Conservation (phyloP, 2,113 vertebrate genomes). For the Natator depressus region DNA sequence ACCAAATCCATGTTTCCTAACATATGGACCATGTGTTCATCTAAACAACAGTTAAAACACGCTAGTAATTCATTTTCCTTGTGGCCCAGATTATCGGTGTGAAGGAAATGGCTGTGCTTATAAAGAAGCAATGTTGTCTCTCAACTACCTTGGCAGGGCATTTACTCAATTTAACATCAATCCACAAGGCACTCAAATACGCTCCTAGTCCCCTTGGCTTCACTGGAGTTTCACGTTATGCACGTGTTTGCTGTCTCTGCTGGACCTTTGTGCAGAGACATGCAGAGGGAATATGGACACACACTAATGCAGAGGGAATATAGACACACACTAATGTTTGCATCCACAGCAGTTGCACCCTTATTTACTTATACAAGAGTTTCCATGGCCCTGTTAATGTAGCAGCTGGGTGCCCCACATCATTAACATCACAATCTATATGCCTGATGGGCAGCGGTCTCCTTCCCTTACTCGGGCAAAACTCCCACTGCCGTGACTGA, state of each 20-base stretch:
- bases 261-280: background rate
- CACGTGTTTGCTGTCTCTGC: background rate
- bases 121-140: background rate
- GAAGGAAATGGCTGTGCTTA: background rate
- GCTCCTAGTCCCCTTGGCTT: background rate
- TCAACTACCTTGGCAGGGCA: background rate
- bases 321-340: background rate
- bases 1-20: background rate
- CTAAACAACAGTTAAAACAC: background rate
- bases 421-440: background rate
- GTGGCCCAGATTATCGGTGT: accelerated
- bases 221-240: background rate
- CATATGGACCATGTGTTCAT: background rate
- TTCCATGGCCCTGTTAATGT: background rate
- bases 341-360: background rate
- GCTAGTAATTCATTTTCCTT: background rate
- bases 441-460: background rate
- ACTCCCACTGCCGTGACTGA: background rate
- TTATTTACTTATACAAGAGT: background rate
- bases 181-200: background rate
- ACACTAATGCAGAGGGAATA: background rate
- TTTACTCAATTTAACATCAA: background rate
- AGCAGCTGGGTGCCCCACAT: background rate
- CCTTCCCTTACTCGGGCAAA: background rate
- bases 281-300: background rate